phyloP scores from a whole-genome alignment of 1,140 invertebrate genomes.

The Aphidius ervi region DNA sequence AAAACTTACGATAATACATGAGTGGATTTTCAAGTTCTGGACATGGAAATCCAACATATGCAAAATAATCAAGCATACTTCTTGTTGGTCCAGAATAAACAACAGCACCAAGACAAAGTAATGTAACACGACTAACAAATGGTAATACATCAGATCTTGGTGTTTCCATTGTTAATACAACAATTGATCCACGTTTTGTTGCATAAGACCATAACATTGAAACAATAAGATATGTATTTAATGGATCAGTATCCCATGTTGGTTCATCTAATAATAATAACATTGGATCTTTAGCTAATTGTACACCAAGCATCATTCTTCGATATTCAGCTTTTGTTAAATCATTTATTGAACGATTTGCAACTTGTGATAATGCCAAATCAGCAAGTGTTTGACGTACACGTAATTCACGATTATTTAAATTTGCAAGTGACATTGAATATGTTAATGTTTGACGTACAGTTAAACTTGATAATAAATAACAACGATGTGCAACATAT shows the following conservation, averaged over 20 bases:
- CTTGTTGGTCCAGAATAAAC: constrained; percentile 87
- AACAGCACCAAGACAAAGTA: constrained; percentile 82
- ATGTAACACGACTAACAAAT: constrained; percentile 77
- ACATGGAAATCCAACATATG: constrained; percentile 87
- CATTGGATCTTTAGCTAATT: constrained; percentile 82
- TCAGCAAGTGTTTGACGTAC: constrained; percentile 83
- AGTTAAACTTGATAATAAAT: constrained; percentile 77
- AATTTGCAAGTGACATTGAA: constrained; percentile 58
- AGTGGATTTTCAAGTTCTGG: constrained; percentile 88
- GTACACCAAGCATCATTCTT: constrained; percentile 78
- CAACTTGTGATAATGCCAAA: constrained; percentile 80
- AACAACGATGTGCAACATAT: constrained; percentile 78
- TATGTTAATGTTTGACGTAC: constrained; percentile 81
- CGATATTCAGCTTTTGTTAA: constrained; percentile 80
- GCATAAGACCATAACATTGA: constrained; percentile 90
- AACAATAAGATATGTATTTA: constrained; percentile 88
- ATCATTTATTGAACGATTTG: constrained; percentile 73
- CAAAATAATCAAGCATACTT: constrained; percentile 87
- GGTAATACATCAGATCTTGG: constrained; percentile 90
- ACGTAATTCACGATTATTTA: constrained; percentile 45
- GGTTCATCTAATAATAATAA: constrained; percentile 85
- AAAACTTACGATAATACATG: constrained; percentile 85
- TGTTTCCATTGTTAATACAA: constrained; percentile 87
- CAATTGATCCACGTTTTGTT: constrained; percentile 83
- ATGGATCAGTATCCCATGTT: constrained; percentile 83